These are phyloP conservation scores for Heliangelus exortis DNA, from an alignment of 2,797 vertebrate species.

Conservation along the genomic window DNA sequence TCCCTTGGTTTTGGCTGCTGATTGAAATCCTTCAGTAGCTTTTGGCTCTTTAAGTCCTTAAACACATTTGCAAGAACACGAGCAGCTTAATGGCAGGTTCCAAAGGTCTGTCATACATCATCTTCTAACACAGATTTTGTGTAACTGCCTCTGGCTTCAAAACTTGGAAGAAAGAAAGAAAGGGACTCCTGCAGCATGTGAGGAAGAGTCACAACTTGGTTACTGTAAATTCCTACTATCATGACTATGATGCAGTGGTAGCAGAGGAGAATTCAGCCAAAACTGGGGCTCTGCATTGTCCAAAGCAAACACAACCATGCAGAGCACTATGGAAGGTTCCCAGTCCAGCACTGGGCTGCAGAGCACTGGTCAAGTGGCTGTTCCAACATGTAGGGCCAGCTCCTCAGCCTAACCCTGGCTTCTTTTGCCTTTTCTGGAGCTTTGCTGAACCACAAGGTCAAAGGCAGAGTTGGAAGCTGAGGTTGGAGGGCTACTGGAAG, in stretches of 20 bases:
- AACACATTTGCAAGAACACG: not conserved
- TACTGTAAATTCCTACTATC: not conserved
- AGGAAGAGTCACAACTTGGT: not conserved
- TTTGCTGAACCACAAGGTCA: not conserved
- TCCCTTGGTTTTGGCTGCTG: not conserved
- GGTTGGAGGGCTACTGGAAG: not conserved
- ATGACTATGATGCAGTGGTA: not conserved
- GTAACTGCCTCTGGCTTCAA: not conserved
- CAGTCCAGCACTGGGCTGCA: not conserved
- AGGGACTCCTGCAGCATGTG: not conserved
- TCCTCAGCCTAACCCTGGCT: not conserved
- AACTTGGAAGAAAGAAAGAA: not conserved
- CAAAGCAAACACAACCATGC: rapidly evolving
- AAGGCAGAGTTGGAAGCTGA: not conserved
- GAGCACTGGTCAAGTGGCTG: not conserved
- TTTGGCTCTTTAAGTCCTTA: not conserved
- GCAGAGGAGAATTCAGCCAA: not conserved
- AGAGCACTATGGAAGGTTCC: not conserved
- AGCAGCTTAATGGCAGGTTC: not conserved
- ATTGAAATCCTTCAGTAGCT: not conserved
- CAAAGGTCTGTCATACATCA: not conserved
- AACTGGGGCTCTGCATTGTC: not conserved
- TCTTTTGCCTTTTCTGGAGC: not conserved
- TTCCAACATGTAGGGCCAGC: not conserved
- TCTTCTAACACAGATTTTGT: not conserved